Evolutionary conservation across 2,888 invertebrate species (phyloP), one percentile per base, ranked within the genome.

Genomic region (Drosophila siamana): DNA sequence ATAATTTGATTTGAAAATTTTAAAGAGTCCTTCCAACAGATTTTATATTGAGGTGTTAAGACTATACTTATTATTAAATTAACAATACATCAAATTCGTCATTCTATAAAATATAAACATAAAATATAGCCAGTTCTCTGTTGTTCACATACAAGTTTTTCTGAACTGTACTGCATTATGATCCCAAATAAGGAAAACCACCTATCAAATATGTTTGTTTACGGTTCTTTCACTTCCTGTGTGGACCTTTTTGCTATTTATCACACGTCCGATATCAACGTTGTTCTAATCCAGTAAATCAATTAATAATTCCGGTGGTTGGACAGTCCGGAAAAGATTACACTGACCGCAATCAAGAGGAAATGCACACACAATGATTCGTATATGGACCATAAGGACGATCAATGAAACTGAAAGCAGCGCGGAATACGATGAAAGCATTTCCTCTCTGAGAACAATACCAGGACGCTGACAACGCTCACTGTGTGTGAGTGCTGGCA

Each of bases 311-410:
- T 67, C 57, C 15, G 28, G 4, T 8, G 15, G 16, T 47, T 52
- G 40, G 48, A 43, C 60, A 65, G 51, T 70, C 85, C 85, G 88
- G 88, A 86, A 84, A 72, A 69, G 86, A 84, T 86, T 86, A 79
- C 57, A 50, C 33, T 80, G 72, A 78, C 76, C 78, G 66, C 68
- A 86, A 61, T 15, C 43, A 41, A 19, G 56, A 67, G 22, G 11
- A 33, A 11, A 28, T 9, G 4, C 33, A n/a, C 19, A 16, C 11
- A 15, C 4, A 11, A 19, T 1, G 19, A 19, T 19, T 1, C 19
- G 19, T 19, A n/a, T 11, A 50, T 51, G 26, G 43, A 41, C 36
- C 38, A 38, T 19, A 71, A 71, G 65, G 72, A 67, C 68, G 41
- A 69, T 69, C 48, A 41, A 66, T 68, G 73, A 63, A 71, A 80